Conservation (phyloP, 2,113 vertebrate species). For the Irena cyanogastra region DNA sequence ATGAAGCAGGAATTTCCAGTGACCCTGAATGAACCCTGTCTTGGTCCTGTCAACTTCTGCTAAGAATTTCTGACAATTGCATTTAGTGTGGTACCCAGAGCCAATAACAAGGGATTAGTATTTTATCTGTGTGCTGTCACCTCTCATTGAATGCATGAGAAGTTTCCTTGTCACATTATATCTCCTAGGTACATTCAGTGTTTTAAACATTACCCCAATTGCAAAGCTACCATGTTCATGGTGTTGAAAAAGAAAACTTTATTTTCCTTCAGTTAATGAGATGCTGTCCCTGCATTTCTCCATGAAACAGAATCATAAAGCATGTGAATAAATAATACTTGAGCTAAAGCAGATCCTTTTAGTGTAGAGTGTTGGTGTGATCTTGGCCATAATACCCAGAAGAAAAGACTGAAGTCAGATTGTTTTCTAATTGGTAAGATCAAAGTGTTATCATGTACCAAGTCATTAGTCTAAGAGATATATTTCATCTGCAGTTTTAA, state of each 20-base stretch:
- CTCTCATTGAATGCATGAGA: slow-evolving; percentile 20
- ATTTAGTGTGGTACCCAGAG: neutral
- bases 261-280: slow-evolving; percentile 14
- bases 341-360: neutral
- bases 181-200: neutral
- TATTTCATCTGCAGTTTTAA: neutral
- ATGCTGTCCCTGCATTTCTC: neutral
- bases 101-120: slow-evolving; percentile 29
- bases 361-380: neutral
- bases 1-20: slow-evolving; percentile 1
- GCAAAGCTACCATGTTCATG: neutral
- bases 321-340: neutral
- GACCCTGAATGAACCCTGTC: slow-evolving; percentile 5
- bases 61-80: slow-evolving; percentile 18
- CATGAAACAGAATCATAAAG: slow-evolving; percentile 38
- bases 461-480: neutral
- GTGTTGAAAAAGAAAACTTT: neutral
- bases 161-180: neutral
- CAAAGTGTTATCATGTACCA: neutral
- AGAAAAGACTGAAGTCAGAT: slow-evolving; percentile 25
- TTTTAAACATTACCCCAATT: neutral
- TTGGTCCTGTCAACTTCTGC: neutral
- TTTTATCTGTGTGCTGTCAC: slow-evolving; percentile 37
- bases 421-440: slow-evolving; percentile 33
- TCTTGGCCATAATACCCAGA: slow-evolving; percentile 1